Evolutionary conservation across 2,888 invertebrate species (phyloP).

Genomic region (Oscheius myriophilus): DNA sequence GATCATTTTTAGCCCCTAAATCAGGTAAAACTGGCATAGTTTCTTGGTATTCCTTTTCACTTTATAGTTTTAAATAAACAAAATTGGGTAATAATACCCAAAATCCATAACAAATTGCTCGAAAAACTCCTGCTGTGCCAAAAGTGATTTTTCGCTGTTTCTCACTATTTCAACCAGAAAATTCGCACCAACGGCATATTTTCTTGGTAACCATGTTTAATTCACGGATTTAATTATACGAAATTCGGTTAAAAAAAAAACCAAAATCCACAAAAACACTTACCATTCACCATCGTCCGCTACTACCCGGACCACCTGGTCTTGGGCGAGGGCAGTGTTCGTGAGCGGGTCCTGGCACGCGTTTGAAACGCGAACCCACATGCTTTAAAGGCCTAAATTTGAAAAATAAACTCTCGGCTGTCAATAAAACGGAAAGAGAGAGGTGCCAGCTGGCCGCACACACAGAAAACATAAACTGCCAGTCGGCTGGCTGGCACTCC

Average conservation of each 20-base stretch:
- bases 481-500: background rate
- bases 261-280: slow-evolving; percentile 1
- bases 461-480: background rate
- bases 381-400: background rate
- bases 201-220: background rate
- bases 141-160: too few species aligned
- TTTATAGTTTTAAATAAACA: too few species aligned
- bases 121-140: too few species aligned
- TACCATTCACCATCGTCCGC: slow-evolving; percentile 30
- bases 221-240: too few species aligned
- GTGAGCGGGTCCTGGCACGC: slow-evolving; percentile 31
- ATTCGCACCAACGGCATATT: background rate
- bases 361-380: slow-evolving; percentile 35
- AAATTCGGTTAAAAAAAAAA: too few species aligned
- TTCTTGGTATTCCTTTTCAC: too few species aligned
- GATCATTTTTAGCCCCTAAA: too few species aligned
- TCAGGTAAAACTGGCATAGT: too few species aligned
- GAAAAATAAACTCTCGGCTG: too few species aligned
- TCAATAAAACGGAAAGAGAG: background rate
- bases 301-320: slow-evolving; percentile 31
- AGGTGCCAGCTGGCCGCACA: background rate
- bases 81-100: too few species aligned
- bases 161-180: too few species aligned
- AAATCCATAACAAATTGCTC: too few species aligned
- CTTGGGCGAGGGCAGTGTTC: slow-evolving; percentile 29